These are phyloP conservation scores for Napeogenes inachia DNA, from an alignment of 2,888 invertebrate species.

Conservation along the genomic window DNA sequence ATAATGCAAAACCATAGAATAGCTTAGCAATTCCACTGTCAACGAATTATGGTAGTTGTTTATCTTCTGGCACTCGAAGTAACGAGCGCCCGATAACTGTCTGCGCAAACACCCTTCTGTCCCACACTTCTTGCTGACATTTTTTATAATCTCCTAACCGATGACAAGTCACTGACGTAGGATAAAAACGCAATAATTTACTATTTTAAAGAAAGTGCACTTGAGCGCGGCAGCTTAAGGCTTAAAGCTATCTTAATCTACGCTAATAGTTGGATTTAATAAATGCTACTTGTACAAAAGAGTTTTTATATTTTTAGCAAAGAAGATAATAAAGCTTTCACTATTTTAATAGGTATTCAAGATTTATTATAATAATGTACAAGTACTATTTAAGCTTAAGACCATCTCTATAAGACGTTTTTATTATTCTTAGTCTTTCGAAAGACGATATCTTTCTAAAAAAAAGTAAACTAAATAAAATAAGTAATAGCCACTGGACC, in stretches of 20 bases:
- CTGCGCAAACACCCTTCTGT: constrained; percentile 52
- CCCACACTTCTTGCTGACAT: constrained; percentile 52
- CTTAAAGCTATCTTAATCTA: constrained; percentile 9
- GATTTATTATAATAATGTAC: too few relatives aligned
- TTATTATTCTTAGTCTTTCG: background rate
- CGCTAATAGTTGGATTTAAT: constrained; percentile 6
- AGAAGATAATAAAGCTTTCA: background rate
- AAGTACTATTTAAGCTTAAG: too few relatives aligned
- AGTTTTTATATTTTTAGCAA: background rate
- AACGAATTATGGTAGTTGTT: constrained; percentile 48
- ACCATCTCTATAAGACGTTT: too few relatives aligned
- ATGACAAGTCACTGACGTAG: constrained; percentile 36
- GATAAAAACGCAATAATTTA: constrained; percentile 28
- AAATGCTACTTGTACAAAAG: background rate
- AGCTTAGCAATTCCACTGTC: constrained; percentile 48
- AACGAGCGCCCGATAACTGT: constrained; percentile 64
- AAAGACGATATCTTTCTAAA: background rate
- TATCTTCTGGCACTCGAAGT: constrained; percentile 52
- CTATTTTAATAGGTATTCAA: too few relatives aligned
- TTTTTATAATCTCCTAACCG: constrained; percentile 50
- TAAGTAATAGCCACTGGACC: background rate
- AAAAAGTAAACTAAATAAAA: constrained; percentile 1
- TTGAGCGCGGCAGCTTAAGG: constrained; percentile 16
- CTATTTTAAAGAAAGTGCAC: constrained; percentile 1
- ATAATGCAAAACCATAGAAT: constrained; percentile 55